These are phyloP conservation scores for Halyomorpha halys DNA, from an alignment of 1,140 invertebrate genomes.

Conservation along the genomic window DNA sequence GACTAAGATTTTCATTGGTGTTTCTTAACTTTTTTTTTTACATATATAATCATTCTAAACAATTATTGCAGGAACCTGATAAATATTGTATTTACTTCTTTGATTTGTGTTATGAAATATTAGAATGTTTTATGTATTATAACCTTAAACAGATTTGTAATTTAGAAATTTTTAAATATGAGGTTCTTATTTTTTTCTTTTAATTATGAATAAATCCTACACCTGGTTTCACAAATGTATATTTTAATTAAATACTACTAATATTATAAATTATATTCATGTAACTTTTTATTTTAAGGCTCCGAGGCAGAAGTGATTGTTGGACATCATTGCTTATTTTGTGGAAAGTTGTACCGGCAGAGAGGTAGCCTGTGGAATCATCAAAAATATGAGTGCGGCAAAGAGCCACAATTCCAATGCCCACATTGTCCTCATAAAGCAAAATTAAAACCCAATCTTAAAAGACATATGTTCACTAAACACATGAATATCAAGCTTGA, in stretches of 20 bases:
- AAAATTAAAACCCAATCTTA: constrained; percentile 41
- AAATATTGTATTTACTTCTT: no score
- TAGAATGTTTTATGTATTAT: no score
- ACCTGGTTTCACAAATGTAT: not conserved
- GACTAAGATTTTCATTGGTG: no score
- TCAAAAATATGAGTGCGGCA: constrained; percentile 43
- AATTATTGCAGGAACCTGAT: no score
- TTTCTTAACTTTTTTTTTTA: no score
- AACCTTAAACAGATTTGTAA: no score
- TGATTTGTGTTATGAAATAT: no score
- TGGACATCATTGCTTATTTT: constrained; percentile 39
- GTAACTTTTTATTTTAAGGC: not conserved
- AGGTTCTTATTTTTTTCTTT: not conserved
- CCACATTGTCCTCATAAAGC: constrained; percentile 35
- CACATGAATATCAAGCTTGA: constrained; percentile 20
- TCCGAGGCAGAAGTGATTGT: not conserved
- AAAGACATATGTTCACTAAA: constrained; percentile 35
- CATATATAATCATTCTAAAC: no score
- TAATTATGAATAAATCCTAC: not conserved
- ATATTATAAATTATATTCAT: no score
- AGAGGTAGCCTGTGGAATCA: constrained; percentile 45
- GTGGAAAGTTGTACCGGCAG: constrained; percentile 48
- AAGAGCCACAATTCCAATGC: constrained; percentile 36
- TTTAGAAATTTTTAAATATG: no score
- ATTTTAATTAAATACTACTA: no score